A percentile compares a stretch with the other conserved stretches of the same genome.
Conservation (phyloP, 1,140 invertebrate species). For the Euwallacea similis region DNA sequence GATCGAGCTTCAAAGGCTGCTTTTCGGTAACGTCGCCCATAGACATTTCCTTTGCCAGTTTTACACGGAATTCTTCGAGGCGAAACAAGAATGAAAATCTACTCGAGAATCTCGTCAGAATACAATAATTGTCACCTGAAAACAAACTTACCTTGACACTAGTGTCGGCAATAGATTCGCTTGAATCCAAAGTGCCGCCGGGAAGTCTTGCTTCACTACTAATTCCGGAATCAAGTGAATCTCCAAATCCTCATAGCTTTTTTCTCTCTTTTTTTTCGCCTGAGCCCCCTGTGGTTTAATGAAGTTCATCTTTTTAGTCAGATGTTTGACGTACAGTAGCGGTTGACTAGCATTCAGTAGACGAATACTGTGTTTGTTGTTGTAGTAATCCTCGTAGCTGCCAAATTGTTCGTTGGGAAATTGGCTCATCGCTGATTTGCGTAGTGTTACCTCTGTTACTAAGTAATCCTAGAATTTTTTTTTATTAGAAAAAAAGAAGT, state of each 20-base stretch:
- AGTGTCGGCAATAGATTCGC: slow-evolving; percentile 85
- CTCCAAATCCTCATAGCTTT: slow-evolving; percentile 61
- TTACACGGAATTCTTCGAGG: slow-evolving; percentile 74
- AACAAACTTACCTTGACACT: slow-evolving; percentile 60
- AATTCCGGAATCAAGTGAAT: slow-evolving; percentile 91
- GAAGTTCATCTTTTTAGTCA: slow-evolving; percentile 75
- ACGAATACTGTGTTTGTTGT: slow-evolving; percentile 72
- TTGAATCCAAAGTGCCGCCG: slow-evolving; percentile 88
- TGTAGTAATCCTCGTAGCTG: slow-evolving; percentile 82
- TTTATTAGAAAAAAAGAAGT: too few species aligned
- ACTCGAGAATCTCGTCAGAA: neutral
- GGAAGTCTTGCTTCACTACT: slow-evolving; percentile 81
- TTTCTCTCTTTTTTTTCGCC: slow-evolving; percentile 57
- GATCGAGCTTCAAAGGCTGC: slow-evolving; percentile 48
- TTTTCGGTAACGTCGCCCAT: slow-evolving; percentile 7
- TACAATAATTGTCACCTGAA: neutral
- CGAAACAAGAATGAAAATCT: slow-evolving; percentile 73
- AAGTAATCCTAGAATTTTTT: slow-evolving; percentile 61
- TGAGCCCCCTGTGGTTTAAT: slow-evolving; percentile 46
- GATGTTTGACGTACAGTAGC: slow-evolving; percentile 86
- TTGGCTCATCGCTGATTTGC: slow-evolving; percentile 73
- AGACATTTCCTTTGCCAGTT: slow-evolving; percentile 56
- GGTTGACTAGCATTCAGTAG: slow-evolving; percentile 77
- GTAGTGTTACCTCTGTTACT: slow-evolving; percentile 79
- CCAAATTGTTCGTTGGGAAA: slow-evolving; percentile 79